These are phyloP conservation scores for Maniola hyperantus DNA, from an alignment of 2,888 invertebrate species.

Conservation along the genomic window DNA sequence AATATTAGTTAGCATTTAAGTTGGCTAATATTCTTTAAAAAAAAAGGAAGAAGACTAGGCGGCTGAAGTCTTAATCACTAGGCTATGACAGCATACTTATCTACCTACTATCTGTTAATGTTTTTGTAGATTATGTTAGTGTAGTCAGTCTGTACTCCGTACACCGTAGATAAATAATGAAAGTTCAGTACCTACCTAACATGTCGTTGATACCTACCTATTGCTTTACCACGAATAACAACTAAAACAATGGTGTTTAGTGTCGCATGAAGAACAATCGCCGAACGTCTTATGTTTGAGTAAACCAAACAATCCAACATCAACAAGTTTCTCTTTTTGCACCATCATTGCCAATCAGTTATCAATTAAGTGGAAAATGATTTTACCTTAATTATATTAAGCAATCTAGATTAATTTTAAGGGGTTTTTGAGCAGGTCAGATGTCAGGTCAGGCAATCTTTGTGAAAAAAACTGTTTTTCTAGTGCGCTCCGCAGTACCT, in stretches of 20 bases:
- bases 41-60: too few relatives aligned
- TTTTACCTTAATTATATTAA: not conserved
- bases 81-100: too few relatives aligned
- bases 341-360: not conserved
- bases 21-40: too few relatives aligned
- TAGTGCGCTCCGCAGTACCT: too few relatives aligned
- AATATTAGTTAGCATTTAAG: too few relatives aligned
- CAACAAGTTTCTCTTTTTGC: constrained; percentile 1
- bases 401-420: not conserved
- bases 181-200: too few relatives aligned
- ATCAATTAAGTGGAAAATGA: constrained; percentile 3
- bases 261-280: constrained; percentile 9
- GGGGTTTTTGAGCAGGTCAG: not conserved
- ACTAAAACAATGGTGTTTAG: constrained; percentile 9
- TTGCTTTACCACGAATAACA: constrained; percentile 13
- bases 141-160: too few relatives aligned
- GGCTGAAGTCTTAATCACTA: too few relatives aligned
- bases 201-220: not conserved
- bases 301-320: not conserved
- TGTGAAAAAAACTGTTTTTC: too few relatives aligned
- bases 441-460: not conserved
- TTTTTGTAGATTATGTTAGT: too few relatives aligned
- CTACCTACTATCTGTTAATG: too few relatives aligned
- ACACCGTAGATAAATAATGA: too few relatives aligned
- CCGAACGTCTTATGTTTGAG: not conserved